phyloP scores from a whole-genome alignment of 2,888 invertebrate genomes.

The Rhogogaster chlorosoma region DNA sequence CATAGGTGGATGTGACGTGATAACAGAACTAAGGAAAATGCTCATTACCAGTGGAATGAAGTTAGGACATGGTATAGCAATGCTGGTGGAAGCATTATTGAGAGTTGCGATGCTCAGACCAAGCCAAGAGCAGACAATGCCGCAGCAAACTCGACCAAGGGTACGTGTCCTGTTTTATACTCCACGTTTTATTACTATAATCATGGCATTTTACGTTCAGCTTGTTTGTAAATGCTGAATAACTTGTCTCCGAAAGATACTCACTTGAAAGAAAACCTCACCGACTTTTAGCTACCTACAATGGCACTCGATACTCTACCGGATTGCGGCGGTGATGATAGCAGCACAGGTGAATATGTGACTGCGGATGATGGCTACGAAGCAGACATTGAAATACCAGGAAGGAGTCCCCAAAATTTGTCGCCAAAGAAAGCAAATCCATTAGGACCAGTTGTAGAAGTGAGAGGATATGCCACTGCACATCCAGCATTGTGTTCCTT shows the following conservation, averaged over 20 bases:
- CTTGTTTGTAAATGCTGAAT: not conserved
- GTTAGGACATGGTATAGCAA: conserved; percentile 70
- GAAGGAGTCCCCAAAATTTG: conserved; percentile 65
- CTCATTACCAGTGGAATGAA: conserved; percentile 68
- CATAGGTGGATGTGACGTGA: conserved; percentile 69
- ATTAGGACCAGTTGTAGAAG: conserved; percentile 69
- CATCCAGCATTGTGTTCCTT: conserved; percentile 82
- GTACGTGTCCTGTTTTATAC: conserved; percentile 71
- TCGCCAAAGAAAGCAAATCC: conserved; percentile 61
- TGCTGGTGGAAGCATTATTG: conserved; percentile 80
- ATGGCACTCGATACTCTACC: conserved; percentile 71
- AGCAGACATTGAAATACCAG: conserved; percentile 82
- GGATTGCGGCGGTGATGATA: conserved; percentile 69
- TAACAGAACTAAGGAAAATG: conserved; percentile 66
- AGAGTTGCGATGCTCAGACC: conserved; percentile 80
- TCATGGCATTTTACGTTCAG: not conserved
- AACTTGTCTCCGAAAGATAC: too few relatives aligned
- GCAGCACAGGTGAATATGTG: conserved; percentile 75
- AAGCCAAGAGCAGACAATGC: conserved; percentile 79
- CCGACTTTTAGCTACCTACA: conserved; percentile 67
- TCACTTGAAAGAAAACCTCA: conserved; percentile 51
- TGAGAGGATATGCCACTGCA: conserved; percentile 77
- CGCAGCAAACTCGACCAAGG: conserved; percentile 79
- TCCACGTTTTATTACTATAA: not conserved
- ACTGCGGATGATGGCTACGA: conserved; percentile 84